Base-by-base conservation (phyloP, 2,888 invertebrate species). In the Exephanes ischioxanthus region DNA sequence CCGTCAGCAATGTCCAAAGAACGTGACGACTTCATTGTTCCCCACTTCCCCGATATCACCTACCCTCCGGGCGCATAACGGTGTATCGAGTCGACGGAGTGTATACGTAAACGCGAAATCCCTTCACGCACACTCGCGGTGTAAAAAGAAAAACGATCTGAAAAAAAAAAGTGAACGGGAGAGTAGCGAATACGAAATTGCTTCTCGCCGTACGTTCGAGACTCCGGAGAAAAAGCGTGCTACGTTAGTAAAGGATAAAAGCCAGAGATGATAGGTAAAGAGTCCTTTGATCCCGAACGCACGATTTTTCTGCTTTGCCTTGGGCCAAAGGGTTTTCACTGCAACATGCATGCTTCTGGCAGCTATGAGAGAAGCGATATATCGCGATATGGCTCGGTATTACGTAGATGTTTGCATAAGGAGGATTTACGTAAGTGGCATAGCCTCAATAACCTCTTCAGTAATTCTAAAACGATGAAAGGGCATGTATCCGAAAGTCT, bases 141-240 rank as follows among this genome's bases (percentile, higher is more conserved):
- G 45, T 45, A 41, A 45, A 41, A 79, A 75, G 73, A 70, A 63
- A 61, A 61, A 72, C 45, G 73, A 45, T 66, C 19, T 37, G 53
- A 51, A 78, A 78, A 78, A 78, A 78, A 82, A 48, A 58, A 33
- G 30, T 7, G 71, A 53, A 55, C 72, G n/a, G 45, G 53, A 58
- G 75, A 48, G 30, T n/a, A 72, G 22, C 45, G 61, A 78, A 51
- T 68, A 53, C 73, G 78, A 78, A 73, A 78, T 81, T 81, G 84
- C 63, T 63, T 80, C 61, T 30, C 33, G n/a, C 33, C 78, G 70
- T 70, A 81, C 66, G 63, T 11, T 26, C 26, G 63, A 81, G 68
- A 63, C 61, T 53, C 30, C 19, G 71, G 71, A 72, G 41, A 41
- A 41, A 68, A 53, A 76, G 37, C 72, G 22, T 51, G 66, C n/a